Conservation (phyloP, 1,140 invertebrate genomes). For the Apis florea region DNA sequence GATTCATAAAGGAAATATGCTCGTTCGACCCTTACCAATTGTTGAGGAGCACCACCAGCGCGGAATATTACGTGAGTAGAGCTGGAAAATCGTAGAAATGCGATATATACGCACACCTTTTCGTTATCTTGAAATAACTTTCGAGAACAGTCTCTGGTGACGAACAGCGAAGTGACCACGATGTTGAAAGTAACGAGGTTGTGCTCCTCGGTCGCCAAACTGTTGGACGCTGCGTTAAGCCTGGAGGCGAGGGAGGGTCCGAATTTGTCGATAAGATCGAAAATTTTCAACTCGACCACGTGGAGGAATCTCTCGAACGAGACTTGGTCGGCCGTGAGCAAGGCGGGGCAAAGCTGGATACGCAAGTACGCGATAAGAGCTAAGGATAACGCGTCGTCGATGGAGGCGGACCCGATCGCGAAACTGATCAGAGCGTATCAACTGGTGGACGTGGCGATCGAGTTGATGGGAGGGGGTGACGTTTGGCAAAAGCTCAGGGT, state of each 20-base stretch:
- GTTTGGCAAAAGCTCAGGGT: conserved; percentile 70
- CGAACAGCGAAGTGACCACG: not conserved
- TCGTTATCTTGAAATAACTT: not conserved
- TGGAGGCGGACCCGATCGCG: not conserved
- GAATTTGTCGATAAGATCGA: conserved; percentile 59
- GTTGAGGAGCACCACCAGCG: conserved; percentile 67
- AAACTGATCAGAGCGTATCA: conserved; percentile 46
- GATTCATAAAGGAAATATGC: conserved; percentile 71
- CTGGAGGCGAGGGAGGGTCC: conserved; percentile 30
- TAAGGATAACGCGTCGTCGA: no score
- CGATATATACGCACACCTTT: not conserved
- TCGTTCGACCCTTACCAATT: conserved; percentile 73
- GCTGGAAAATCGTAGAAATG: no score
- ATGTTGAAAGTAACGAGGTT: conserved; percentile 54
- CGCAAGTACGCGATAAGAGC: conserved; percentile 39
- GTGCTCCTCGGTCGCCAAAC: conserved; percentile 36
- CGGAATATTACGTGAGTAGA: conserved; percentile 68
- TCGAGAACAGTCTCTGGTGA: conserved; percentile 50
- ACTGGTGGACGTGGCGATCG: conserved; percentile 54
- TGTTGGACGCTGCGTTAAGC: conserved; percentile 60
- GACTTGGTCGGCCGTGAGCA: conserved; percentile 56
- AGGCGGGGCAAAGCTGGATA: conserved; percentile 65
- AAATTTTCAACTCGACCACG: conserved; percentile 69
- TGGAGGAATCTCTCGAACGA: conserved; percentile 69
- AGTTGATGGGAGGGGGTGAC: conserved; percentile 70